These are phyloP conservation scores for Stomorhina lunata DNA, from an alignment of 2,888 invertebrate genomes.

Conservation along the genomic window DNA sequence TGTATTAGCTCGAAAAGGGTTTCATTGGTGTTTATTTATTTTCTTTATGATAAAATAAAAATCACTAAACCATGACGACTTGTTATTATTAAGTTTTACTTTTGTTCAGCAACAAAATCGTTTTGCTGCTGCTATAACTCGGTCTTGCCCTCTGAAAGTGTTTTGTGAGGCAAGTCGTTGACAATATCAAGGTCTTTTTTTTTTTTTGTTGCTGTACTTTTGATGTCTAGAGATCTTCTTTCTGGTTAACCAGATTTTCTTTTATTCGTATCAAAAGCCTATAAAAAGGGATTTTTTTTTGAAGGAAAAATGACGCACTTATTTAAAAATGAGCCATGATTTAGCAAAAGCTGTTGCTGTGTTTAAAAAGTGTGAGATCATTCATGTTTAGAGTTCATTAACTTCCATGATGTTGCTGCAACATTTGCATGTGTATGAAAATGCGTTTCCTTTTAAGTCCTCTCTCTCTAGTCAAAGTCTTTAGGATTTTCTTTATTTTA, in stretches of 20 bases:
- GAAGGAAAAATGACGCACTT: constrained; percentile 35
- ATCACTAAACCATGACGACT: constrained; percentile 60
- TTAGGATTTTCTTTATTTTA: background rate
- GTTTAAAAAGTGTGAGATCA: constrained; percentile 54
- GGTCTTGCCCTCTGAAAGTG: background rate
- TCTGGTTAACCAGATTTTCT: background rate
- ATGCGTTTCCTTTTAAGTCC: too few species aligned
- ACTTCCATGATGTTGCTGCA: constrained; percentile 49
- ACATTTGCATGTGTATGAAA: too few species aligned
- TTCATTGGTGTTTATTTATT: background rate
- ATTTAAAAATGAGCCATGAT: constrained; percentile 32
- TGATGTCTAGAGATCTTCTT: constrained; percentile 26
- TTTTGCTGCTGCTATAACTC: background rate
- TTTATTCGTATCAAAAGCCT: background rate
- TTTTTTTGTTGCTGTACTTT: constrained; percentile 14
- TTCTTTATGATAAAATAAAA: constrained; percentile 45
- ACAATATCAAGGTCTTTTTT: constrained; percentile 67
- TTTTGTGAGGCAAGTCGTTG: constrained; percentile 63
- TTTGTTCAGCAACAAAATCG: constrained; percentile 16
- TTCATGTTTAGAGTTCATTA: constrained; percentile 61
- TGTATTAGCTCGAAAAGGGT: background rate
- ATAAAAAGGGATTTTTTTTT: constrained; percentile 24
- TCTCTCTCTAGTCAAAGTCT: background rate
- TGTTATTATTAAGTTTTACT: constrained; percentile 53
- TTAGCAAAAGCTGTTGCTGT: constrained; percentile 4